Percentiles rank a stretch among this genome's conserved stretches.
phyloP scores from a whole-genome alignment of 2,888 invertebrate species.

The Agyllia agylla region DNA sequence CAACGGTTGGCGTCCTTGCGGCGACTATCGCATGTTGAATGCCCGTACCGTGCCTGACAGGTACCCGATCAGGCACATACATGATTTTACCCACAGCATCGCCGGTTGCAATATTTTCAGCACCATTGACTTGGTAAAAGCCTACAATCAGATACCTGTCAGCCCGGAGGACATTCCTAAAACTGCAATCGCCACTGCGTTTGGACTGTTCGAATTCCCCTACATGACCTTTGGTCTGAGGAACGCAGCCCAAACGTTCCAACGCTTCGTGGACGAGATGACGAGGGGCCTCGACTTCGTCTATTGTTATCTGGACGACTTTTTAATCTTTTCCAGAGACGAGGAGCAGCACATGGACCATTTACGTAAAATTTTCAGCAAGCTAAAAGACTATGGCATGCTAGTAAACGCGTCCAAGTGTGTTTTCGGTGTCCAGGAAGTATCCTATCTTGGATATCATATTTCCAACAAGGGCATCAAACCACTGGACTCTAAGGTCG shows the following conservation, averaged over 20 bases:
- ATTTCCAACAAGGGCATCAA: background rate
- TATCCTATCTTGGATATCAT: background rate
- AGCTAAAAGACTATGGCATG: background rate
- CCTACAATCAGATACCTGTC: background rate
- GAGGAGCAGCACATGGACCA: background rate
- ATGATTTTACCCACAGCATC: background rate
- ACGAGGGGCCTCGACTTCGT: background rate
- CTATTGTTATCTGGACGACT: background rate
- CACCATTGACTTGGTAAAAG: background rate
- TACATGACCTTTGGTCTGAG: background rate
- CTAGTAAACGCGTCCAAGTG: background rate
- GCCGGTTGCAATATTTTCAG: background rate
- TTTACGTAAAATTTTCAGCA: background rate
- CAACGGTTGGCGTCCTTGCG: slow-evolving; percentile 81
- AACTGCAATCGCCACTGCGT: background rate
- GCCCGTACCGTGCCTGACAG: slow-evolving; percentile 79
- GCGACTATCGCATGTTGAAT: slow-evolving; percentile 82
- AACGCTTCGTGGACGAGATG: background rate
- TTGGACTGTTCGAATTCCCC: background rate
- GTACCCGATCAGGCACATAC: slow-evolving; percentile 74
- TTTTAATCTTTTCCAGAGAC: background rate
- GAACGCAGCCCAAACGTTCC: background rate
- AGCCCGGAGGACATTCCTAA: background rate
- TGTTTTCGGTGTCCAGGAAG: background rate
- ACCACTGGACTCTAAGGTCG: background rate